phyloP scores from a whole-genome alignment of 2,888 invertebrate genomes.

The Caenorhabditis imperialis region DNA sequence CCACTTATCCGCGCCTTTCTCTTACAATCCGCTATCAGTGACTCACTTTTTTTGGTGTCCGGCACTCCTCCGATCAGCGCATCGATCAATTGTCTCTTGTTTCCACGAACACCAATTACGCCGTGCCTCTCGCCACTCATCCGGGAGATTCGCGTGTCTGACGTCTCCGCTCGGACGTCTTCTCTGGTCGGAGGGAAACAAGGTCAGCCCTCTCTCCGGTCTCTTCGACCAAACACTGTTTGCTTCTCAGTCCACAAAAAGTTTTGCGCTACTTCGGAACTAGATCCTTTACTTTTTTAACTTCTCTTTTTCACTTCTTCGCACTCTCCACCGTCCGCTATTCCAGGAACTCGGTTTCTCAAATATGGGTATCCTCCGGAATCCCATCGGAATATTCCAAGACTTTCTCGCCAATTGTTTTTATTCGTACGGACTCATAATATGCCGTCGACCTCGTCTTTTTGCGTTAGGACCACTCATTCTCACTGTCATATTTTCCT shows the following conservation, averaged over 20 bases:
- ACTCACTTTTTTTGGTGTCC: no score
- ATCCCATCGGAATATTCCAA: slow-evolving; percentile 74
- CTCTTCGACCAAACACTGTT: slow-evolving; percentile 14
- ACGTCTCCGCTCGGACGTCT: slow-evolving; percentile 18
- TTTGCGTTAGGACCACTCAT: slow-evolving; percentile 72
- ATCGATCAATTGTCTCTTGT: no score
- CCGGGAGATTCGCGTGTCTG: slow-evolving; percentile 44
- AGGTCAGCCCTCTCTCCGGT: slow-evolving; percentile 21
- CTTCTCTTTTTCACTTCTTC: not conserved
- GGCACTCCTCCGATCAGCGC: no score
- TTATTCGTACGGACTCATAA: slow-evolving; percentile 72
- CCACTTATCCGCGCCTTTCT: no score
- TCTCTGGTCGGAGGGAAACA: slow-evolving; percentile 12
- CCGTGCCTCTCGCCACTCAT: slow-evolving; percentile 21
- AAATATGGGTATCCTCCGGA: slow-evolving; percentile 52
- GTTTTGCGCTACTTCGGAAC: slow-evolving; percentile 44
- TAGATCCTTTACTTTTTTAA: slow-evolving; percentile 18
- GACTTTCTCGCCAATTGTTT: slow-evolving; percentile 71
- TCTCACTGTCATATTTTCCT: slow-evolving; percentile 69
- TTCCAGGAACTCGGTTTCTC: slow-evolving; percentile 1
- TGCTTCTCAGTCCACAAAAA: slow-evolving; percentile 41
- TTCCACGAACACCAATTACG: slow-evolving; percentile 15
- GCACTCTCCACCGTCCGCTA: not conserved
- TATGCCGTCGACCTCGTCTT: slow-evolving; percentile 69
- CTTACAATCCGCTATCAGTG: no score